Base-by-base conservation (phyloP, 2,113 vertebrate genomes). In the Panthera uncia region DNA sequence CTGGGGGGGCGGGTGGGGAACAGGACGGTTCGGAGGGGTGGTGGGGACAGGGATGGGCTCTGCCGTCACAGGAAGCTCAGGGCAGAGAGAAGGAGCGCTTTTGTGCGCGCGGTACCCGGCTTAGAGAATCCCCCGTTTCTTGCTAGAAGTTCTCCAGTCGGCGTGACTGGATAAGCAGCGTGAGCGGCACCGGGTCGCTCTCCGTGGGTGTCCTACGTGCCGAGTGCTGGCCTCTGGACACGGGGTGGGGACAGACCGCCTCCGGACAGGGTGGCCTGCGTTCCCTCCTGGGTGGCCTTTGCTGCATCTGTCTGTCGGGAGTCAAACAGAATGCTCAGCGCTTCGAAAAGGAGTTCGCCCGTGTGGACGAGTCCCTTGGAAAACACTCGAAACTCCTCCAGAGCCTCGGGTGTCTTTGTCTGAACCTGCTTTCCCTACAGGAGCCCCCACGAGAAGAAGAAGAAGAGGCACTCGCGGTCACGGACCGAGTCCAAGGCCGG, bases 361-460 rank as follows among this genome's bases (percentile, higher is more conserved):
- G 10, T 18, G 0, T 0, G 50, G 66, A 57, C 27, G 23, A 65
- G 63, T 79, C 85, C 45, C 41, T 5, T 4, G 31, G 29, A 10
- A 23, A 21, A 2, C n/a, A 3, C 69, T 33, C 23, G 19, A 11
- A n/a, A 6, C 19, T 0, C 23, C 12, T 23, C 83, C 8, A 3
- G 91, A 41, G 50, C 68, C 3, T 2, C 0, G 27, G 0, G 3
- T 11, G 38, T 52, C 57, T 50, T 4, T 21, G 63, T 69, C 90
- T 98, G 36, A 52, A 73, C 23, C 82, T 15, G 0, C 89, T 97
- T 73, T 97, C 93, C 63, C 96, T 29, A 0, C 98, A 99, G 99
- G 91, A 99, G 99, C 81, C 99, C 99, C 31, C 98, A 99, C 12
- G 99, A 99, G 96, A 99, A 99, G 98, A 99, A 98, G 95, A 99